Evolutionary conservation across 2,888 invertebrate genomes (phyloP), one percentile per base, ranked within the genome.

Genomic region (Zeuzera pyrina): DNA sequence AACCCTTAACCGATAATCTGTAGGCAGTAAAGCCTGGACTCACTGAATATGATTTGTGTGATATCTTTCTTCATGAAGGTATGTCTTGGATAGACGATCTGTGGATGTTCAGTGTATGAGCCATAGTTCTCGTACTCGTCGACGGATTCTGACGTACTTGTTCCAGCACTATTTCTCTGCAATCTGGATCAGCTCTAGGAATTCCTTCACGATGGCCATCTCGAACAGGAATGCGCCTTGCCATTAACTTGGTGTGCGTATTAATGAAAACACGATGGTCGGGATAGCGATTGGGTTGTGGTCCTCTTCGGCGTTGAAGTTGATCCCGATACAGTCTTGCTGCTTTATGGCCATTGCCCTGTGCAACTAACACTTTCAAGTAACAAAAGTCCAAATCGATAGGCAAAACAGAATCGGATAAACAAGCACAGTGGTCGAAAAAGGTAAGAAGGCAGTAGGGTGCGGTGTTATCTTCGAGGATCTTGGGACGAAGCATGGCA

Each of bases 1-100:
- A n/a, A n/a, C n/a, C n/a, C n/a, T n/a, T n/a, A n/a, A n/a, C n/a
- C n/a, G n/a, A n/a, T n/a, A n/a, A n/a, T n/a, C n/a, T n/a, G n/a
- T n/a, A n/a, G n/a, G n/a, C n/a, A n/a, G n/a, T 23, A 42, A 33
- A 15, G 30, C 21, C 36, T 42, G 41, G 12, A 45, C 41, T 14
- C 33, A 29, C 33, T 26, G 38, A 29, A 40, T 33, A 26, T 42
- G 36, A 28, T 32, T 41, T 2, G 40, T 39, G 26, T 41, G 41
- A 30, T 29, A 43, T 30, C 26, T 29, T 15, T 33, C 21, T 29
- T 22, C 30, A 24, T 33, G 32, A 22, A 33, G n/a, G 15, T 29
- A 36, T 28, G 14, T 28, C 29, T 12, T 30, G 36, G 22, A 36
- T 33, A 24, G 29, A 32, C 26, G 31, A 28, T 15, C 31, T 35